phyloP scores from a whole-genome alignment of 2,113 vertebrate species.

The Sitta europaea region DNA sequence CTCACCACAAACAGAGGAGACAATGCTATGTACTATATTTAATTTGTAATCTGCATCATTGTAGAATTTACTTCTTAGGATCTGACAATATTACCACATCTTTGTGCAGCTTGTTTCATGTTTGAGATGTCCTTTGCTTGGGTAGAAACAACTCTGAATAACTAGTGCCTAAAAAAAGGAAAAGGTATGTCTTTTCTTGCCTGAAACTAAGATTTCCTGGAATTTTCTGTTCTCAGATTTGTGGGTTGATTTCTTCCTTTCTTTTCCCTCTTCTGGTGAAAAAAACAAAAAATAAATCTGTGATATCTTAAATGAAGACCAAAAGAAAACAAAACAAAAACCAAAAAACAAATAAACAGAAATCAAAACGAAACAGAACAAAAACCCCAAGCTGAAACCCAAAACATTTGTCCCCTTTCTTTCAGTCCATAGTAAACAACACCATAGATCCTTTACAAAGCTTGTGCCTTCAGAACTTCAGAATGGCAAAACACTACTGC shows the following conservation, averaged over 20 bases:
- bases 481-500: not conserved
- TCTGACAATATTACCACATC: not conserved
- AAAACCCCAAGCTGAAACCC: not conserved
- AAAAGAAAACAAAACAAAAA: not conserved
- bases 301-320: not conserved
- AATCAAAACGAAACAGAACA: not conserved
- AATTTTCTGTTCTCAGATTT: not conserved
- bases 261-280: not conserved
- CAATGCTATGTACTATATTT: not conserved
- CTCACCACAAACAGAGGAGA: not conserved
- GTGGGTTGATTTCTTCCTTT: not conserved
- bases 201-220: not conserved
- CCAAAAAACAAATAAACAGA: not conserved
- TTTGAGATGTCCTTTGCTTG: not conserved
- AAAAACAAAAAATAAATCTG: not conserved
- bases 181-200: accelerated
- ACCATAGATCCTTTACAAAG: not conserved
- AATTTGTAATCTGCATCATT: not conserved
- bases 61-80: not conserved
- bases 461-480: not conserved
- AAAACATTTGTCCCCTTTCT: accelerated
- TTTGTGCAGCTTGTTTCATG: not conserved
- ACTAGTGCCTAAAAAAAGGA: not conserved
- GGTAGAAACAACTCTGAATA: not conserved
- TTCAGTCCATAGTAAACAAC: not conserved